Base-by-base conservation (phyloP, 2,888 invertebrate genomes). In the Cistogaster globosa region DNA sequence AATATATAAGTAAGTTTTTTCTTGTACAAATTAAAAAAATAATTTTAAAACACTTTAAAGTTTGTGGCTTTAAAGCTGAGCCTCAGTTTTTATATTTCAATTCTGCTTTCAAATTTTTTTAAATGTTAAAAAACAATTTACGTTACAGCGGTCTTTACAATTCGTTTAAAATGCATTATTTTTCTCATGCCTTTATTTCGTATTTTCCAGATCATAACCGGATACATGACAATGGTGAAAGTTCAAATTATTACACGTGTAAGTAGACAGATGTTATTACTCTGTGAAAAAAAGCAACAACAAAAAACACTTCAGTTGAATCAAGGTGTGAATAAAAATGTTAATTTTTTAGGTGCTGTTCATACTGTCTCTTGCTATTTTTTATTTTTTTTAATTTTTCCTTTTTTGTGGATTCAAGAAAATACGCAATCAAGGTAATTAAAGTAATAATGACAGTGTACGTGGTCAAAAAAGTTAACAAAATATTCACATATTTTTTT, bases 351-450 rank as follows among this genome's bases (percentile, higher is more conserved):
- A 36, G 16, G 18, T 75, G 26, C 11, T 76, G 36, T 20, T 58
- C 57, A 5, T 20, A 65, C 58, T 51, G 57, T 71, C 22, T 26
- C 18, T 26, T 36, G n/a, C 18, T 32, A 7, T 32, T 6, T 32
- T 6, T 32, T 32, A 6, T 6, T 32, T 45, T 57, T n/a, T n/a
- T n/a, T n/a, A n/a, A n/a, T n/a, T n/a, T n/a, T n/a, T n/a, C n/a
- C 1, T 22, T 69, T 71, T 71, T 58, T 48, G 42, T 38, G 36
- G 65, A 57, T 57, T 74, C 62, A 69, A 74, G 68, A 74, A 74
- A 78, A 69, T 77, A 82, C 78, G 74, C 78, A 85, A 85, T 85
- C 85, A 85, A 42, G 82, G 78, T 79, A 85, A 85, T 85, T 85
- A 85, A 85, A 82, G 78, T 75, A 67, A 79, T 85, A 82, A 85